Evolutionary conservation across 2,888 invertebrate species (phyloP), one percentile per base, ranked within the genome.

Genomic region (Hoplodrina ambigua): DNA sequence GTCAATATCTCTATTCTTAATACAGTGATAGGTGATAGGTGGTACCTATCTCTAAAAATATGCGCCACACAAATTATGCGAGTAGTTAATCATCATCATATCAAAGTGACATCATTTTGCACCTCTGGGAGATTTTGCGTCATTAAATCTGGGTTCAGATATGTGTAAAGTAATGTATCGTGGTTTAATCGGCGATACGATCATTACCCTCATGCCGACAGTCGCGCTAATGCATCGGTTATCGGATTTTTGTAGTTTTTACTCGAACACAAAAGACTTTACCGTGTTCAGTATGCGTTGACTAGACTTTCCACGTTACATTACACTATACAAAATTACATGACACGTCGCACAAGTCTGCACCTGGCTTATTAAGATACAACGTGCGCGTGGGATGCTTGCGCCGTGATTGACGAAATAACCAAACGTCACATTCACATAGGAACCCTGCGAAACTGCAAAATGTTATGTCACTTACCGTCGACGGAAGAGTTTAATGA

Each of bases 101-200:
- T 93, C 92, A 93, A 91, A 93, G 91, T 90, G 81, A 81, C 93
- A 92, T 91, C 91, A 90, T 91, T 25, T 91, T 90, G 90, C 88
- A 88, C 88, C 87, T 92, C 84, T 88, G 87, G 82, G 86, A 86
- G 87, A 81, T 86, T 85, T 87, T 88, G 89, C 86, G 82, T 87
- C 81, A 87, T 92, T 92, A 13, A 41, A 41, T 11, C 41, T 2
- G 13, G 13, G 41, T 11, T 4, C 41, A 41, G 11, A 41, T 8
- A 11, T 11, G 11, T 41, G 41, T 41, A 13, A 41, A 13, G 41
- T 41, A 41, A 41, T 4, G 41, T 13, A 41, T 1, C 41, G 11
- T 11, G 1, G 13, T 2, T 41, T 41, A 11, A 13, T 13, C 4
- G 41, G 13, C 3, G 11, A 11, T 41, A 13, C 41, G 41, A 41